Percentiles rank a stretch among this genome's conserved stretches.
phyloP scores from a whole-genome alignment of 2,797 vertebrate genomes.

The Tauraco hartlaubi region DNA sequence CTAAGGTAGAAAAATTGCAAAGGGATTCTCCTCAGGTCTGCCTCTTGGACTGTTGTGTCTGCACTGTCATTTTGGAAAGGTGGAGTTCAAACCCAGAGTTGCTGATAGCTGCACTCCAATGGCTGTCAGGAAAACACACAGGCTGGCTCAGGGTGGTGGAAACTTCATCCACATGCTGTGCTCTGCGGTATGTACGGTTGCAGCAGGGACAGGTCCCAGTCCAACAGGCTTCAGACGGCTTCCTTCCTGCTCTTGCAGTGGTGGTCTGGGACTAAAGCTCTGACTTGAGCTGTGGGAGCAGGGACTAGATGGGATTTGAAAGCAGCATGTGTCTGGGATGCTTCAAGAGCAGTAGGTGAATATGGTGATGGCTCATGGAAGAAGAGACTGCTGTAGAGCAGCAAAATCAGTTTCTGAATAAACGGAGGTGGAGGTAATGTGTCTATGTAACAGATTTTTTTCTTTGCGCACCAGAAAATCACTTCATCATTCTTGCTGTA shows the following conservation, averaged over 20 bases:
- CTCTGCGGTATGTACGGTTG: neutral
- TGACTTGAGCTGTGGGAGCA: neutral
- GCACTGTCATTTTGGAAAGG: neutral
- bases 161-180: rapidly evolving
- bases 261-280: neutral
- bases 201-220: neutral
- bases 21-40: neutral
- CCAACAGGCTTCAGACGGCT: neutral
- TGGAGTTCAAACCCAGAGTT: neutral
- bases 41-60: neutral
- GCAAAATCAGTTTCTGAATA: neutral
- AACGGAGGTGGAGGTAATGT: neutral
- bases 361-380: neutral
- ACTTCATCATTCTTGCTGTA: neutral
- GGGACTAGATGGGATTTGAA: neutral
- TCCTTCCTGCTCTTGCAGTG: neutral
- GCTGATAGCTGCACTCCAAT: neutral
- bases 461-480: neutral
- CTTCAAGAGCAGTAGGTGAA: neutral
- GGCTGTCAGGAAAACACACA: neutral
- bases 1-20: neutral
- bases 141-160: neutral
- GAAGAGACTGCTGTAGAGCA: neutral
- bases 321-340: neutral
- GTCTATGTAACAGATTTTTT: conserved; percentile 9